phyloP scores from a whole-genome alignment of 2,888 invertebrate species.

The Rhorus exstirpatorius region DNA sequence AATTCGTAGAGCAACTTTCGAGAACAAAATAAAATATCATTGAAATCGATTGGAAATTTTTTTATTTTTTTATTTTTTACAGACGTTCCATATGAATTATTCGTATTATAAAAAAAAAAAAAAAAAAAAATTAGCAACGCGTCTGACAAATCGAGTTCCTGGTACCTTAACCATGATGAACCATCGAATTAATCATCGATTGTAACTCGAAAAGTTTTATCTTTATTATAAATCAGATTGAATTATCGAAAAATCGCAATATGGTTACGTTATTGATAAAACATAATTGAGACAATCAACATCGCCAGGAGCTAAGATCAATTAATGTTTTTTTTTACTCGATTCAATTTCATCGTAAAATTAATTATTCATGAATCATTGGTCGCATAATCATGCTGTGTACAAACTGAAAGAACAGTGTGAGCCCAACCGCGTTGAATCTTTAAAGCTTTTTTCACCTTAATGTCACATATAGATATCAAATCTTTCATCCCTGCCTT shows the following conservation, averaged over 20 bases:
- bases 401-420: neutral
- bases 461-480: conserved; percentile 13
- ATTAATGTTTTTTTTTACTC: neutral
- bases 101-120: too few species aligned
- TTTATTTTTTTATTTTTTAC: too few species aligned
- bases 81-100: too few species aligned
- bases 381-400: conserved; percentile 5
- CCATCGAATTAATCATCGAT: neutral
- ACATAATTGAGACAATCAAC: neutral
- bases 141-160: too few species aligned
- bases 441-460: conserved; percentile 38
- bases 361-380: conserved; percentile 41
- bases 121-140: too few species aligned
- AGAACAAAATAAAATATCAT: too few species aligned
- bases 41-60: too few species aligned
- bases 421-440: conserved; percentile 33
- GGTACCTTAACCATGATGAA: too few species aligned
- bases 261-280: neutral
- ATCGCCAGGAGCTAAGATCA: neutral
- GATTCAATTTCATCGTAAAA: neutral
- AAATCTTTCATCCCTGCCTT: conserved; percentile 1
- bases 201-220: too few species aligned
- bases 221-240: too few species aligned
- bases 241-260: too few species aligned
- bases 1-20: too few species aligned